Percentiles rank a stretch among this genome's conserved stretches.
These are phyloP conservation scores for Tipula unca DNA, from an alignment of 2,888 invertebrate genomes.

Conservation along the genomic window DNA sequence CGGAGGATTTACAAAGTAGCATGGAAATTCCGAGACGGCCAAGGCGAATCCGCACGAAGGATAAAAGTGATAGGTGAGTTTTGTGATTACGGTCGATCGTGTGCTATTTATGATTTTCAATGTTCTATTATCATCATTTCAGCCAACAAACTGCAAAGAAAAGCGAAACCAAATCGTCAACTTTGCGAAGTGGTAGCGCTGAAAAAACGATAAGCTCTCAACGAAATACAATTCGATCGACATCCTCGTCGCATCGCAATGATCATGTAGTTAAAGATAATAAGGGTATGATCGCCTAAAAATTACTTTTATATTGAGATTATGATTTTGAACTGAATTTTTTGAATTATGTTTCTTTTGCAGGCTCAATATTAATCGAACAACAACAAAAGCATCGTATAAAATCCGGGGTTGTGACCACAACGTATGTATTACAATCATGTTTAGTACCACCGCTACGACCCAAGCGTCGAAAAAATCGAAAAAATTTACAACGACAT, in stretches of 20 bases:
- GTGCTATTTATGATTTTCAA: neutral
- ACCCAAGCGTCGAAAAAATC: slow-evolving; percentile 34
- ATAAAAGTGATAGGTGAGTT: slow-evolving; percentile 21
- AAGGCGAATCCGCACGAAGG: slow-evolving; percentile 23
- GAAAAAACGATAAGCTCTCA: neutral
- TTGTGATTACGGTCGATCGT: neutral
- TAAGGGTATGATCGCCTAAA: neutral
- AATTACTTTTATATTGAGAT: neutral
- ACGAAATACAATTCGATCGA: neutral
- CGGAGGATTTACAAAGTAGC: slow-evolving; percentile 42
- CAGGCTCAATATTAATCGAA: slow-evolving; percentile 16
- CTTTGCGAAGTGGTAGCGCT: neutral
- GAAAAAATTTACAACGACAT: neutral
- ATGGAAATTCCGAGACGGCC: slow-evolving; percentile 29
- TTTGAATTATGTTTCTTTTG: neutral
- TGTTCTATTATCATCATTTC: neutral
- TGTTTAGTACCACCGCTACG: slow-evolving; percentile 36
- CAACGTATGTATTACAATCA: slow-evolving; percentile 42
- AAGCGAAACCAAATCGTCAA: neutral
- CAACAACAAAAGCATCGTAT: slow-evolving; percentile 15
- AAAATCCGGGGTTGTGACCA: slow-evolving; percentile 25
- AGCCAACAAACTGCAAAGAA: neutral
- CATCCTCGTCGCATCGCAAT: neutral
- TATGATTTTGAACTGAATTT: neutral
- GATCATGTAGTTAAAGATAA: neutral